Conservation (phyloP, 2,797 vertebrate genomes). For the Sebastes jordani region DNA sequence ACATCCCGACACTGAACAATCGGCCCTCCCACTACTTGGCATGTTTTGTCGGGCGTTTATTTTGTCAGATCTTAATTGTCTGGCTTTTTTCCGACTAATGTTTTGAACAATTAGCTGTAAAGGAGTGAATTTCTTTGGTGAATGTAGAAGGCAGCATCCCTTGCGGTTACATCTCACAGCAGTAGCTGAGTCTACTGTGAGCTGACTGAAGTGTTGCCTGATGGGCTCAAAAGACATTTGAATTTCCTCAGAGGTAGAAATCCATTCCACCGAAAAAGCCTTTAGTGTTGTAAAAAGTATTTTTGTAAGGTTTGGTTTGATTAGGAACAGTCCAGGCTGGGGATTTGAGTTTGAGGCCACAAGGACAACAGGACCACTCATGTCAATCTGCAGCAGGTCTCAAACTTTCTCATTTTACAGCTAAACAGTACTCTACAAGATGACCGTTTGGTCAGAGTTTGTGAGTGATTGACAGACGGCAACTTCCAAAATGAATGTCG, state of each 20-base stretch:
- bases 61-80: constrained; percentile 16
- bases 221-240: constrained; percentile 14
- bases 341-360: not conserved
- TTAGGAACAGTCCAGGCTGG: not conserved
- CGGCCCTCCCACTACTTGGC: not conserved
- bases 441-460: no score
- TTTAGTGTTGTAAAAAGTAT: not conserved
- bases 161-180: not conserved
- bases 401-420: no score
- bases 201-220: not conserved
- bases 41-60: not conserved
- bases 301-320: not conserved
- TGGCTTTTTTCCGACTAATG: not conserved
- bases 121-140: not conserved
- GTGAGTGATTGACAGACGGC: no score
- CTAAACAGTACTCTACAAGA: no score
- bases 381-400: not conserved
- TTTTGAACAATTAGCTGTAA: constrained; percentile 9
- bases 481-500: no score
- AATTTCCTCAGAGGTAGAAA: constrained; percentile 2
- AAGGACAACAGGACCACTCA: not conserved
- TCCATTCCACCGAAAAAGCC: not conserved
- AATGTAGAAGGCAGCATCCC: not conserved
- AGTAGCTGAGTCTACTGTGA: not conserved
- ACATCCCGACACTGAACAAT: constrained; percentile 1